Percentiles rank a stretch among this genome's conserved stretches.
phyloP scores from a whole-genome alignment of 1,140 invertebrate species.

The Drosophila rufa region DNA sequence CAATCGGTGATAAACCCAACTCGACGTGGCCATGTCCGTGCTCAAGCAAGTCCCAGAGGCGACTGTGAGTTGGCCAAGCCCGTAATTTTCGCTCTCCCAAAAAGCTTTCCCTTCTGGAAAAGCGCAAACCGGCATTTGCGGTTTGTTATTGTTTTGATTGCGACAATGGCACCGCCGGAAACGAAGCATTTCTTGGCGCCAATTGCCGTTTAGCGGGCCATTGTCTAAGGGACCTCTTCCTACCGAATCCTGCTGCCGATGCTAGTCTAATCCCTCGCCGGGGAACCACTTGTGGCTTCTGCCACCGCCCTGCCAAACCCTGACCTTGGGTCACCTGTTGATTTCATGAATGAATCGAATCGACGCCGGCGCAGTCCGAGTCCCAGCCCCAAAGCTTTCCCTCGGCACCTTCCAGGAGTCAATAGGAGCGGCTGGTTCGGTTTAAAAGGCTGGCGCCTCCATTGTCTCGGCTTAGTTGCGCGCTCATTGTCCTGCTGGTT shows the following conservation, averaged over 20 bases:
- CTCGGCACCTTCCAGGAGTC: slow-evolving; percentile 71
- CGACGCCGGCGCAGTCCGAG: slow-evolving; percentile 42
- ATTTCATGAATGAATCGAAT: slow-evolving; percentile 75
- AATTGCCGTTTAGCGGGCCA: slow-evolving; percentile 8
- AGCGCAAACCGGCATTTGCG: background rate
- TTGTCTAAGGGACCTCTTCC: slow-evolving; percentile 4
- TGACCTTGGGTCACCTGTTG: slow-evolving; percentile 75
- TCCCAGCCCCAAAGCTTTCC: slow-evolving; percentile 49
- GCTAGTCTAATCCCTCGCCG: slow-evolving; percentile 29
- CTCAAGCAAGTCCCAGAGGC: slow-evolving; percentile 32
- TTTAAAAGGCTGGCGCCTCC: slow-evolving; percentile 59
- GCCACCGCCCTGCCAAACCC: slow-evolving; percentile 32
- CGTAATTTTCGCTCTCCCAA: slow-evolving; percentile 20
- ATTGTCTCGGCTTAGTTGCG: slow-evolving; percentile 77
- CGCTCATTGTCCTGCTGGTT: slow-evolving; percentile 63
- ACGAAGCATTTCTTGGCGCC: background rate
- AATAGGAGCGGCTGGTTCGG: slow-evolving; percentile 11
- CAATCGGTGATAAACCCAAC: slow-evolving; percentile 13
- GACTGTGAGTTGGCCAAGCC: slow-evolving; percentile 19
- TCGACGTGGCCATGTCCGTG: slow-evolving; percentile 32
- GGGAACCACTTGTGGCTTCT: slow-evolving; percentile 52
- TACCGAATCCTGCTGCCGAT: slow-evolving; percentile 1
- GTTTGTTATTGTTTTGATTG: slow-evolving; percentile 55
- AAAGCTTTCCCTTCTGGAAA: slow-evolving; percentile 44
- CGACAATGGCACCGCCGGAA: slow-evolving; percentile 6